Conservation (phyloP, 2,888 invertebrate genomes). For the Sminthurinus aureus region DNA sequence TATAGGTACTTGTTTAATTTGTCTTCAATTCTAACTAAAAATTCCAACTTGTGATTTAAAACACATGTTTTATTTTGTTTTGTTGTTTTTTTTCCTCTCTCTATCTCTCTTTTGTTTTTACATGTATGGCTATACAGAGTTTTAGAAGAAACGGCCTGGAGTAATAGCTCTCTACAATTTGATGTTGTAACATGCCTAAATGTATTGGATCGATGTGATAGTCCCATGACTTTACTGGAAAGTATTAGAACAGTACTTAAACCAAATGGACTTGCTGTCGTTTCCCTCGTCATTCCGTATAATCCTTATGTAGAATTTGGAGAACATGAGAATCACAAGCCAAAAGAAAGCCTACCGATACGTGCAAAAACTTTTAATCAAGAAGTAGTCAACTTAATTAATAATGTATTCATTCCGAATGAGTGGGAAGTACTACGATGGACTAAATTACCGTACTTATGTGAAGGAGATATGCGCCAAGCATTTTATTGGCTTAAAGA, state of each 20-base stretch:
- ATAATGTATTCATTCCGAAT: constrained; percentile 70
- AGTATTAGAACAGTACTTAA: constrained; percentile 77
- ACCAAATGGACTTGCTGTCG: constrained; percentile 76
- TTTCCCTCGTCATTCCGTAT: constrained; percentile 94
- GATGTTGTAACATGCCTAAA: constrained; percentile 90
- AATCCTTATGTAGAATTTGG: constrained; percentile 92
- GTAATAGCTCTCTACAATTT: constrained; percentile 65
- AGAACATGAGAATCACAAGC: constrained; percentile 66
- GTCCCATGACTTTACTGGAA: constrained; percentile 78
- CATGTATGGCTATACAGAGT: constrained; percentile 43
- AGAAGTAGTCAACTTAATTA: constrained; percentile 77
- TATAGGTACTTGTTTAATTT: neutral
- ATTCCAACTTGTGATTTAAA: constrained; percentile 5
- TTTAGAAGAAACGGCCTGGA: constrained; percentile 51
- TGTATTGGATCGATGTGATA: constrained; percentile 90
- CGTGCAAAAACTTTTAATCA: constrained; percentile 75
- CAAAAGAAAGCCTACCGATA: constrained; percentile 74
- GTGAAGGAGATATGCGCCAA: constrained; percentile 93
- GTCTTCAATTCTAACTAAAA: too few relatives aligned
- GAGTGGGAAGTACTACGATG: constrained; percentile 83
- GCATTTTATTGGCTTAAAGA: constrained; percentile 92
- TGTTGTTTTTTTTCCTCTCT: neutral
- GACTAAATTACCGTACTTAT: constrained; percentile 93
- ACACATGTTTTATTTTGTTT: neutral
- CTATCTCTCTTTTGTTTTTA: too few relatives aligned